Evolutionary conservation across 37 sponge, comb jelly and placozoan genomes (phyloP).

Genomic region (Oscarella lobularis): DNA sequence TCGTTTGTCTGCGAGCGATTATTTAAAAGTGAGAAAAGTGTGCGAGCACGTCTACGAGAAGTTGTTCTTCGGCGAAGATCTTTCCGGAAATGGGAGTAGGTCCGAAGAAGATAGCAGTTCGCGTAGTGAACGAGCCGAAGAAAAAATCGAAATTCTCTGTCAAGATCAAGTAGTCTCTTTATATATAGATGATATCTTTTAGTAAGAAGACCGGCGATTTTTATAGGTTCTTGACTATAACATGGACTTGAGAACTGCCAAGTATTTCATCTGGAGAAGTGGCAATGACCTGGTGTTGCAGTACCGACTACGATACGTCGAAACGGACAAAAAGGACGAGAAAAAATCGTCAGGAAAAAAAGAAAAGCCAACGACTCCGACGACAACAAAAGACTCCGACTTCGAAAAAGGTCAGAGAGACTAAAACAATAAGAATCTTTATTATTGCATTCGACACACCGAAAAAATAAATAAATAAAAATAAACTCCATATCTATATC

Average conservation of each 20-base stretch:
- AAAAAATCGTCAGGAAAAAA: neutral
- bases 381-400: too few species aligned
- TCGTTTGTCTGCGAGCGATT: constrained; percentile 54
- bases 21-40: constrained; percentile 37
- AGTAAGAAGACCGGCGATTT: too few species aligned
- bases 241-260: constrained; percentile 82
- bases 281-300: constrained; percentile 63
- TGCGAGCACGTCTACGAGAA: constrained; percentile 35
- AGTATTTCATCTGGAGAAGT: constrained; percentile 76
- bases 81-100: neutral
- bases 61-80: constrained; percentile 5
- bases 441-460: too few species aligned
- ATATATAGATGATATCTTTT: too few species aligned
- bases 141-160: constrained; percentile 16
- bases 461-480: too few species aligned
- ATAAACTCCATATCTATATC: neutral
- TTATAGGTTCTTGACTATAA: constrained; percentile 45
- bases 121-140: constrained; percentile 6
- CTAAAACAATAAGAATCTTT: too few species aligned
- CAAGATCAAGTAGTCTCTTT: constrained; percentile 10
- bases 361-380: too few species aligned
- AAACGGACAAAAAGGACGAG: too few species aligned
- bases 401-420: too few species aligned
- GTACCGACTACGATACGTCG: constrained; percentile 46
- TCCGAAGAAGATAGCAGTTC: neutral